Evolutionary conservation across 2,797 vertebrate species (phyloP).

Genomic region (Remorina albescens): DNA sequence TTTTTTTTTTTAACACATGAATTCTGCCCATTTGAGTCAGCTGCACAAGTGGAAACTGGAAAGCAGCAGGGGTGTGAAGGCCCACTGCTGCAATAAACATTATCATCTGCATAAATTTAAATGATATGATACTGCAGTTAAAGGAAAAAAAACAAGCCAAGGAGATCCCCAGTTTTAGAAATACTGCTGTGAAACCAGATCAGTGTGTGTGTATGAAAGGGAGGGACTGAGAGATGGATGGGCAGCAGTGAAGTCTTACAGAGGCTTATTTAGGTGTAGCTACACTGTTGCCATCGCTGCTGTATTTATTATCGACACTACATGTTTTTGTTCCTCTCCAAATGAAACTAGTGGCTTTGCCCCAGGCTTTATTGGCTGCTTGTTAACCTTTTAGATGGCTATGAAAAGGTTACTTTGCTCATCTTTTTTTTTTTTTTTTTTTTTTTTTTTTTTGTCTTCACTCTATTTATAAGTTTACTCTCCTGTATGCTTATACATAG

Average conservation of each 20-base stretch:
- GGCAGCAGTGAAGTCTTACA: conserved; percentile 36
- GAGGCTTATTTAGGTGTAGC: conserved; percentile 29
- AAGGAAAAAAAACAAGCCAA: no score
- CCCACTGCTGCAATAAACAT: conserved; percentile 54
- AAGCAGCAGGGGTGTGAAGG: conserved; percentile 19
- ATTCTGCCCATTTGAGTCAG: conserved; percentile 56
- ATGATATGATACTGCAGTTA: conserved; percentile 36
- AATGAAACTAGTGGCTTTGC: conserved; percentile 61
- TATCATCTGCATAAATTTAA: conserved; percentile 43
- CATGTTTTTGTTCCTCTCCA: conserved; percentile 47
- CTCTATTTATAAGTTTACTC: conserved; percentile 59
- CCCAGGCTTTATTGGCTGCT: conserved; percentile 69
- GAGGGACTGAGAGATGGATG: conserved; percentile 8
- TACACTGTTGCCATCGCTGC: not conserved
- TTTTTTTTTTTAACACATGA: conserved; percentile 32
- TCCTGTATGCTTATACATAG: conserved; percentile 44
- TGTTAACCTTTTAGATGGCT: conserved; percentile 81
- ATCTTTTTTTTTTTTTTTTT: conserved; percentile 49
- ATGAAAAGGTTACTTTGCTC: conserved; percentile 77
- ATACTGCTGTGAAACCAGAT: conserved; percentile 42
- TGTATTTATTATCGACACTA: not conserved
- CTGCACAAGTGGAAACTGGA: conserved; percentile 43
- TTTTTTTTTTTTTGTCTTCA: conserved; percentile 42
- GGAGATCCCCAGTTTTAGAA: conserved; percentile 31
- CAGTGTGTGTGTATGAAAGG: conserved; percentile 18